A percentile compares a stretch with the other conserved stretches of the same genome.
phyloP scores from a whole-genome alignment of 1,140 invertebrate species.

The Matsumurasca onukii region DNA sequence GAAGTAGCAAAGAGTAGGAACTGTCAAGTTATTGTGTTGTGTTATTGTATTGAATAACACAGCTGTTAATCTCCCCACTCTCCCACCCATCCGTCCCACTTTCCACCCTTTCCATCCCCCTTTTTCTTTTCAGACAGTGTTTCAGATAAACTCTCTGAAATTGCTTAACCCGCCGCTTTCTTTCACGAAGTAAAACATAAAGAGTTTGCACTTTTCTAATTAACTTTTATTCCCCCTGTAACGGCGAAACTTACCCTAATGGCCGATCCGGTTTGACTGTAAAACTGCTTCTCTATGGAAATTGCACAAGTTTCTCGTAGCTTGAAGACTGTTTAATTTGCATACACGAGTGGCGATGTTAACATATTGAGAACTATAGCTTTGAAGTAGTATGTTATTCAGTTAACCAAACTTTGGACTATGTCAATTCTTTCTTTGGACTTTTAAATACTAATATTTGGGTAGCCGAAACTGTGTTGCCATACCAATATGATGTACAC shows the following conservation, averaged over 20 bases:
- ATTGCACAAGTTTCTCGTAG: too few species aligned
- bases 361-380: too few species aligned
- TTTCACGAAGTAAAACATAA: conserved; percentile 24
- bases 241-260: conserved; percentile 2
- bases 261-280: too few species aligned
- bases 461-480: too few species aligned
- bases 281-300: too few species aligned
- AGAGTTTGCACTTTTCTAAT: conserved; percentile 22
- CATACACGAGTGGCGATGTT: too few species aligned
- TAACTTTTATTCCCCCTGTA: conserved; percentile 21
- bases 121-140: background rate
- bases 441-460: too few species aligned
- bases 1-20: conserved; percentile 14
- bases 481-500: too few species aligned
- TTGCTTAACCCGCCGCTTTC: conserved; percentile 24
- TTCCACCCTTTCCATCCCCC: background rate
- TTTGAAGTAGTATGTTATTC: too few species aligned
- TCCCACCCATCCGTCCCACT: background rate
- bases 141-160: conserved; percentile 21
- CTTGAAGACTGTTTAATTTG: too few species aligned
- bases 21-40: conserved; percentile 25
- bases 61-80: conserved; percentile 20
- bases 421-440: too few species aligned
- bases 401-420: too few species aligned
- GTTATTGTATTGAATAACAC: conserved; percentile 26